A percentile compares a stretch with the other conserved stretches of the same genome.
These are phyloP conservation scores for Andrena camellia DNA, from an alignment of 2,888 invertebrate species.

Conservation along the genomic window DNA sequence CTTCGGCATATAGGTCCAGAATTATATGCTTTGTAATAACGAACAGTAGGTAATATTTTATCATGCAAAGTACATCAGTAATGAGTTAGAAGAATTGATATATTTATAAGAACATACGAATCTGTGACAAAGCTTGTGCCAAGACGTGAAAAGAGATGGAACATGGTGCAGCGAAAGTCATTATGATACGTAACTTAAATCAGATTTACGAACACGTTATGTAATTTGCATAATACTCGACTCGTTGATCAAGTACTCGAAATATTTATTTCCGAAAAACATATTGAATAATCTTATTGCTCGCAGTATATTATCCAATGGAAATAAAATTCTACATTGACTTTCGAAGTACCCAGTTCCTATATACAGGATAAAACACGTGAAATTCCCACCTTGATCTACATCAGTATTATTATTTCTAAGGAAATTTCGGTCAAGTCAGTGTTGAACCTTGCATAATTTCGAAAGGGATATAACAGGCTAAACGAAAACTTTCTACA, in stretches of 20 bases:
- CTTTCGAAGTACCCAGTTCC: conserved; percentile 43
- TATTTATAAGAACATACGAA: conserved; percentile 48
- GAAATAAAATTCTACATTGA: conserved; percentile 22
- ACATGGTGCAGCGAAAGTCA: conserved; percentile 49
- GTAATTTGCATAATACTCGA: conserved; percentile 11
- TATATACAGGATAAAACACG: conserved; percentile 21
- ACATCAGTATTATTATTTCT: conserved; percentile 23
- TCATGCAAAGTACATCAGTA: conserved; percentile 60
- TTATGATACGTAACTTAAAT: conserved; percentile 20
- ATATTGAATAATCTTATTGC: background rate
- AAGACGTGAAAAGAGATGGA: conserved; percentile 43
- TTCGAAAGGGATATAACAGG: no score
- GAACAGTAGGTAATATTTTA: conserved; percentile 41
- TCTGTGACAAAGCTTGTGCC: conserved; percentile 60
- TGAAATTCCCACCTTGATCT: conserved; percentile 13
- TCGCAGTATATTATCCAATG: background rate
- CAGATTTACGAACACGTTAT: background rate
- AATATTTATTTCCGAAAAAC: background rate
- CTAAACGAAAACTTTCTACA: no score
- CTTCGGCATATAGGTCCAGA: conserved; percentile 34
- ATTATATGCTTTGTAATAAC: conserved; percentile 49
- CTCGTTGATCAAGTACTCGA: no score
- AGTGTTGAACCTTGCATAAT: background rate
- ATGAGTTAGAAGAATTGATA: conserved; percentile 49
- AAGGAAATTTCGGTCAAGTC: background rate